Conservation (phyloP, 2,888 invertebrate genomes). For the Ligdia adustata region DNA sequence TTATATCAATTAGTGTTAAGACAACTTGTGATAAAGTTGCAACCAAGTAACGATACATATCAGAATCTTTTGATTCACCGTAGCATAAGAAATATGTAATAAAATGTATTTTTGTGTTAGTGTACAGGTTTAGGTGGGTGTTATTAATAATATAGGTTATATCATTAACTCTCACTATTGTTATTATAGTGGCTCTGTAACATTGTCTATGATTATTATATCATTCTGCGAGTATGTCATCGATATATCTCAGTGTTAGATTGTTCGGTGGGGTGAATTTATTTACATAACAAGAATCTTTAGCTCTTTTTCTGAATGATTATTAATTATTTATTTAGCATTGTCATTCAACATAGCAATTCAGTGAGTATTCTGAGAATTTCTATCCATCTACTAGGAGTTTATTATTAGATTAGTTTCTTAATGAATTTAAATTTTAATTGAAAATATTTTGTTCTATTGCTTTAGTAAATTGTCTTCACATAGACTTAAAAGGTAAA, state of each 20-base stretch:
- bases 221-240: constrained; percentile 12
- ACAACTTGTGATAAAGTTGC: constrained; percentile 84
- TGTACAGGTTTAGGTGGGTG: constrained; percentile 52
- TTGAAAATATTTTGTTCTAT: too few relatives aligned
- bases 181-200: constrained; percentile 19
- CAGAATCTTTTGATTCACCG: constrained; percentile 87
- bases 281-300: too few relatives aligned
- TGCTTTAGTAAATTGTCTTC: too few relatives aligned
- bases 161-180: constrained; percentile 1
- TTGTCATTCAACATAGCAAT: too few relatives aligned
- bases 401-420: too few relatives aligned
- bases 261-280: constrained; percentile 33
- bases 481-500: too few relatives aligned
- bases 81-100: constrained; percentile 63
- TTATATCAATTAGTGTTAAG: constrained; percentile 70
- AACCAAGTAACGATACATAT: constrained; percentile 90
- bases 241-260: constrained; percentile 11
- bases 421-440: too few relatives aligned
- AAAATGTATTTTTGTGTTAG: constrained; percentile 46
- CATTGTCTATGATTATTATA: constrained; percentile 8
- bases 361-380: too few relatives aligned
- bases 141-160: constrained; percentile 17
- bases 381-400: too few relatives aligned
- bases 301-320: too few relatives aligned
- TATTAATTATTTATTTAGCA: too few relatives aligned